A percentile compares a stretch with the other conserved stretches of the same genome.
Evolutionary conservation across 2,888 invertebrate genomes (phyloP).

Genomic region (Drosophila prostipennis): DNA sequence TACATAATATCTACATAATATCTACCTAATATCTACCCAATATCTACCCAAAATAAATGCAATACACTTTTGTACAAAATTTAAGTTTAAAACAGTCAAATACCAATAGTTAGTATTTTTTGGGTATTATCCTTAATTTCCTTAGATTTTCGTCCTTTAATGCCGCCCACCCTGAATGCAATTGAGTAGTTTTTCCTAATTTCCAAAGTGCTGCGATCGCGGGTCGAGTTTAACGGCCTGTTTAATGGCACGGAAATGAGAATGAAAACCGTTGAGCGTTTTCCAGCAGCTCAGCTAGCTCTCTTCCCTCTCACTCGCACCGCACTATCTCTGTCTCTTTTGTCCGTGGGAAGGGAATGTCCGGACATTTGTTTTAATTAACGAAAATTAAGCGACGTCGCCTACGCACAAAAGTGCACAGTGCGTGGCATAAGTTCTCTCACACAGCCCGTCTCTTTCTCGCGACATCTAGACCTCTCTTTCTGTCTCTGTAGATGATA

Average conservation of each 20-base stretch:
- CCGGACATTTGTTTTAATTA: constrained; percentile 74
- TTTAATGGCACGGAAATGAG: constrained; percentile 75
- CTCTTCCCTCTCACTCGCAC: constrained; percentile 20
- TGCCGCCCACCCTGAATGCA: constrained; percentile 20
- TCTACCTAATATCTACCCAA: too few species aligned
- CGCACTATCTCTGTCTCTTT: neutral
- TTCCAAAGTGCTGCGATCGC: constrained; percentile 24
- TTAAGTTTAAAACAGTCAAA: too few species aligned
- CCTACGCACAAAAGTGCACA: constrained; percentile 22
- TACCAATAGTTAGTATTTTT: too few species aligned
- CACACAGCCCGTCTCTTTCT: constrained; percentile 3
- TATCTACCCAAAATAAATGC: too few species aligned
- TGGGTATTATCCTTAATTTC: neutral
- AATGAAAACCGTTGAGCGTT: constrained; percentile 55
- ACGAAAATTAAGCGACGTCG: constrained; percentile 66
- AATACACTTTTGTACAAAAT: too few species aligned
- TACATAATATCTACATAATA: too few species aligned
- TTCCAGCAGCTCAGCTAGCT: constrained; percentile 20
- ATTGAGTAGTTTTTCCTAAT: constrained; percentile 24
- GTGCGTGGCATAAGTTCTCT: constrained; percentile 31
- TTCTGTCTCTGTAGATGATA: too few species aligned
- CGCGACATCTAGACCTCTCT: too few species aligned
- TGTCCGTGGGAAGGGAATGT: constrained; percentile 10
- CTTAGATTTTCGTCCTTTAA: neutral
- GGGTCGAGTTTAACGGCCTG: constrained; percentile 42